Evolutionary conservation across 1,140 invertebrate genomes (phyloP).

Genomic region (Mesaphorura yosii): DNA sequence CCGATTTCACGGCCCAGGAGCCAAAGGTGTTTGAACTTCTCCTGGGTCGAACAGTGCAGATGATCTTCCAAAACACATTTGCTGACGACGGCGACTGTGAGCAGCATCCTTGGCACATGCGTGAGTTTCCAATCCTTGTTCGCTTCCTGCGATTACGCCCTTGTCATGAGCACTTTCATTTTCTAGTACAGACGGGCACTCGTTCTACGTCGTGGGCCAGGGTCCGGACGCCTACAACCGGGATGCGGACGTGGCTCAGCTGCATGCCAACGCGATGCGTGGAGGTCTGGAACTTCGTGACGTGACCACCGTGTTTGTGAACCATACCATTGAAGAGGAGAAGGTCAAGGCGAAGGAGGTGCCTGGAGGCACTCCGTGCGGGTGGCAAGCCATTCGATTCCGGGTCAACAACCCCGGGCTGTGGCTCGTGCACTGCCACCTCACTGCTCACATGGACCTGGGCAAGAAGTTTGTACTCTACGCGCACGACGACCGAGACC

Average conservation of each 20-base stretch:
- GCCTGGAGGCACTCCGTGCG: slow-evolving; percentile 7
- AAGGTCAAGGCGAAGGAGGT: too few species aligned
- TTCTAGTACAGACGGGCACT: too few species aligned
- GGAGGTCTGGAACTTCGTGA: slow-evolving; percentile 4
- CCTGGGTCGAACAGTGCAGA: slow-evolving; percentile 9
- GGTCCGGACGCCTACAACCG: slow-evolving; percentile 11
- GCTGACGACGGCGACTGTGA: slow-evolving; percentile 19
- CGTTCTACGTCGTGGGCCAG: slow-evolving; percentile 15
- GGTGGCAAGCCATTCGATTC: slow-evolving; percentile 12
- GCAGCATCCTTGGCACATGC: slow-evolving; percentile 19
- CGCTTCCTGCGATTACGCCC: too few species aligned
- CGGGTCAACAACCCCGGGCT: slow-evolving; percentile 9
- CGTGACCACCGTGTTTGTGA: slow-evolving; percentile 11
- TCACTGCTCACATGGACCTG: slow-evolving; percentile 16
- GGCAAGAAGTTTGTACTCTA: slow-evolving; percentile 17
- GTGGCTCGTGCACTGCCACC: slow-evolving; percentile 16
- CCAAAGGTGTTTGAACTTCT: slow-evolving; percentile 7
- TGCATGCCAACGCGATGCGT: not conserved
- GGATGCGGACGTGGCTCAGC: not conserved
- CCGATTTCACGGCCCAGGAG: not conserved
- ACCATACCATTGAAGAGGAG: slow-evolving; percentile 5
- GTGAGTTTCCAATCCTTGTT: too few species aligned
- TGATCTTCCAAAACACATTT: slow-evolving; percentile 12
- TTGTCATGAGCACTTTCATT: too few species aligned
- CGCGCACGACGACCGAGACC: slow-evolving; percentile 1